phyloP scores from a whole-genome alignment of 1,140 invertebrate genomes.

The Thalassaphorura encarpata region DNA sequence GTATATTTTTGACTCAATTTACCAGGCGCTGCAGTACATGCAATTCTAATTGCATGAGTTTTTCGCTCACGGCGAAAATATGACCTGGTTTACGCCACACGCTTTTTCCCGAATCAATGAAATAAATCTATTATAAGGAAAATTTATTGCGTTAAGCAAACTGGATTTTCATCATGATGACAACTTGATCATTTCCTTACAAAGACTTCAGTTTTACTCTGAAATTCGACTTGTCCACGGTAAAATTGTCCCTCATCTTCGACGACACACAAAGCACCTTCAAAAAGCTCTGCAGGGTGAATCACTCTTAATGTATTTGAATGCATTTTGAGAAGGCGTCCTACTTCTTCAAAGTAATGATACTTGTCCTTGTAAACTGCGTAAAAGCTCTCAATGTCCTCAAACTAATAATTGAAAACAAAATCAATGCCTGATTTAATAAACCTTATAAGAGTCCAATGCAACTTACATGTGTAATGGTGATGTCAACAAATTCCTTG shows the following conservation, averaged over 20 bases:
- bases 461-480: slow-evolving; percentile 1
- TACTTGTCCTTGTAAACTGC: neutral
- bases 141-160: neutral
- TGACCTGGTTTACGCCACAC: slow-evolving; percentile 33
- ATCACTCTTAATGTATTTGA: neutral
- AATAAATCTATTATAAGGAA: slow-evolving; percentile 46
- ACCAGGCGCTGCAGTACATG: too few species aligned
- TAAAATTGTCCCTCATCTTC: slow-evolving; percentile 33
- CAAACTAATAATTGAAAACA: neutral
- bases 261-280: slow-evolving; percentile 21
- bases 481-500: neutral
- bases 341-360: neutral
- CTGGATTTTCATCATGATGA: neutral
- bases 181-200: neutral
- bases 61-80: too few species aligned
- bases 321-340: neutral
- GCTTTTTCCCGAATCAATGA: slow-evolving; percentile 65
- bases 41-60: too few species aligned
- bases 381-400: neutral
- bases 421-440: neutral
- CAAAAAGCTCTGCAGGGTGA: neutral
- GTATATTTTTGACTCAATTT: too few species aligned
- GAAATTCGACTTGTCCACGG: slow-evolving; percentile 14
- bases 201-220: neutral
- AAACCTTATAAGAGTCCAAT: neutral